Evolutionary conservation across 2,797 vertebrate species (phyloP).

Genomic region (Sardinella longiceps): DNA sequence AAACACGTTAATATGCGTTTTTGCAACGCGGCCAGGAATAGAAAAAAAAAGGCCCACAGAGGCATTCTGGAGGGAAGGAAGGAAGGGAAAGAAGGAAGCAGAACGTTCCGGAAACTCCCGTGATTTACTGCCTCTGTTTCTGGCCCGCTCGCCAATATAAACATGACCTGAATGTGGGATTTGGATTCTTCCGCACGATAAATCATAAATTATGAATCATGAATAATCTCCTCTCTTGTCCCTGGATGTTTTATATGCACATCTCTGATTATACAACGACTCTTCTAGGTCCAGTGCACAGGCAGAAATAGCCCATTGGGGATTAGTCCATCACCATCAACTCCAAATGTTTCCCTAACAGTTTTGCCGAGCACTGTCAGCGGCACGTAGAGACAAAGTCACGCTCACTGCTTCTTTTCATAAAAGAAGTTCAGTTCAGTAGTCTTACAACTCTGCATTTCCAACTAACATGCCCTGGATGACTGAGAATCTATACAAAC

Average conservation of each 20-base stretch:
- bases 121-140: constrained; percentile 38
- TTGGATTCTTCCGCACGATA: constrained; percentile 31
- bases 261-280: constrained; percentile 19
- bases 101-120: constrained; percentile 13
- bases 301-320: background rate
- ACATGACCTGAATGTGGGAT: constrained; percentile 31
- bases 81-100: background rate
- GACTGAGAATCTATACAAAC: too few species aligned
- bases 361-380: constrained; percentile 5
- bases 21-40: constrained; percentile 23
- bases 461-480: background rate
- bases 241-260: constrained; percentile 24
- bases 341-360: background rate
- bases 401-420: background rate
- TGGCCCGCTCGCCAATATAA: constrained; percentile 17
- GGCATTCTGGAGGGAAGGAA: constrained; percentile 1
- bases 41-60: background rate
- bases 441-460: background rate
- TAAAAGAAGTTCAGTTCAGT: too few species aligned
- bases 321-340: background rate
- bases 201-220: constrained; percentile 43
- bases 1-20: constrained; percentile 46
- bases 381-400: background rate
- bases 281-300: constrained; percentile 16
- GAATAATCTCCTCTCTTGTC: constrained; percentile 26